Percentiles rank a stretch among this genome's conserved stretches.
These are phyloP conservation scores for Mustela erminea DNA, from an alignment of 2,797 vertebrate species.

Conservation along the genomic window DNA sequence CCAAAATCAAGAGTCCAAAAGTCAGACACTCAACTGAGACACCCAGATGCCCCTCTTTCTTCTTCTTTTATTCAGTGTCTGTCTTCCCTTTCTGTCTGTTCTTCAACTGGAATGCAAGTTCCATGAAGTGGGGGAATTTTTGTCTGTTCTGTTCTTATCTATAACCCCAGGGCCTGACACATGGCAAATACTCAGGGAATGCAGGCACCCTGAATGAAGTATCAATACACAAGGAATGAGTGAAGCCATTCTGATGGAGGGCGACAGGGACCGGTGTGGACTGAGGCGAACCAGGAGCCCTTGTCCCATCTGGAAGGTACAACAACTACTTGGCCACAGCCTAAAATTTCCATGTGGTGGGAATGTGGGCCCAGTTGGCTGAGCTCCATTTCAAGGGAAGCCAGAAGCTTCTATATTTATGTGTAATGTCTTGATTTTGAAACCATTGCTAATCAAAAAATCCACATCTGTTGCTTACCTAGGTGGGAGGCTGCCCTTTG, in stretches of 20 bases:
- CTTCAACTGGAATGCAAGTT: neutral
- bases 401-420: neutral
- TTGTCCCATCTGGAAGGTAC: neutral
- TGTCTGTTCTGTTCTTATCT: neutral
- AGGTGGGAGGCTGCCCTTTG: neutral
- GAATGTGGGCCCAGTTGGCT: neutral
- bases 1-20: neutral
- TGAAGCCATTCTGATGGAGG: neutral
- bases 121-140: neutral
- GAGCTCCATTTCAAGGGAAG: neutral
- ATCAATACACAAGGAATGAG: neutral
- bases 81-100: neutral
- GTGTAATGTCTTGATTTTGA: neutral
- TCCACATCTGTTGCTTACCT: too few relatives aligned
- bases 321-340: accelerated
- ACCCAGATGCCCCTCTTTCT: neutral
- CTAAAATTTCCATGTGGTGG: neutral
- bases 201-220: neutral
- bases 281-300: neutral
- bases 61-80: neutral
- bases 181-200: neutral
- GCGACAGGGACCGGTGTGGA: neutral
- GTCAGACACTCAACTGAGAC: neutral
- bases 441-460: neutral
- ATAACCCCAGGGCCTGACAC: neutral